These are phyloP conservation scores for Galerucella pusilla DNA, from an alignment of 2,888 invertebrate species.

Conservation along the genomic window DNA sequence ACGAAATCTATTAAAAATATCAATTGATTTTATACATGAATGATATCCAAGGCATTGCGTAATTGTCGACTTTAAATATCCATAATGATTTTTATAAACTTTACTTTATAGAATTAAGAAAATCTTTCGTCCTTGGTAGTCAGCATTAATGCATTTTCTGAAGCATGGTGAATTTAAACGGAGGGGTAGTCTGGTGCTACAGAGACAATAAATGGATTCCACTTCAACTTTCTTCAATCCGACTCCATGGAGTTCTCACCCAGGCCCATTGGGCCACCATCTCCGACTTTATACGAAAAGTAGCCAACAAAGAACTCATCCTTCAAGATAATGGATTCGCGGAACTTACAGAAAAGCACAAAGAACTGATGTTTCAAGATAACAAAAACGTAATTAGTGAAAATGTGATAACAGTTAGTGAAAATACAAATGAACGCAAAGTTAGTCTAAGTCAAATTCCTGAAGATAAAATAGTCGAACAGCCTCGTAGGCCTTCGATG, in stretches of 20 bases:
- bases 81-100: constrained; percentile 12
- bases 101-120: constrained; percentile 12
- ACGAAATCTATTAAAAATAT: too few species aligned
- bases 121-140: constrained; percentile 20
- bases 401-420: constrained; percentile 57
- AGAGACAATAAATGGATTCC: constrained; percentile 77
- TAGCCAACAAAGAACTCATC: constrained; percentile 73
- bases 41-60: constrained; percentile 38
- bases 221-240: constrained; percentile 74
- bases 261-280: constrained; percentile 75
- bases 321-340: constrained; percentile 66
- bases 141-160: constrained; percentile 53
- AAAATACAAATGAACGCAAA: constrained; percentile 53
- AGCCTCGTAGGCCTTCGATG: constrained; percentile 58
- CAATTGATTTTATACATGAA: too few species aligned
- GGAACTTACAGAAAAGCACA: constrained; percentile 63
- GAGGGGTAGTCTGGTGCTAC: constrained; percentile 75
- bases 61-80: not conserved
- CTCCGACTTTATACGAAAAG: constrained; percentile 73
- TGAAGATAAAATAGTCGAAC: constrained; percentile 57
- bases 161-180: constrained; percentile 71
- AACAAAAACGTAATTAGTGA: constrained; percentile 45
- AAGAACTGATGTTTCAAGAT: constrained; percentile 56
- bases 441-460: constrained; percentile 58
- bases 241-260: constrained; percentile 74